These are phyloP conservation scores for Drosophila takahashii DNA, from an alignment of 1,140 invertebrate species.

Conservation along the genomic window DNA sequence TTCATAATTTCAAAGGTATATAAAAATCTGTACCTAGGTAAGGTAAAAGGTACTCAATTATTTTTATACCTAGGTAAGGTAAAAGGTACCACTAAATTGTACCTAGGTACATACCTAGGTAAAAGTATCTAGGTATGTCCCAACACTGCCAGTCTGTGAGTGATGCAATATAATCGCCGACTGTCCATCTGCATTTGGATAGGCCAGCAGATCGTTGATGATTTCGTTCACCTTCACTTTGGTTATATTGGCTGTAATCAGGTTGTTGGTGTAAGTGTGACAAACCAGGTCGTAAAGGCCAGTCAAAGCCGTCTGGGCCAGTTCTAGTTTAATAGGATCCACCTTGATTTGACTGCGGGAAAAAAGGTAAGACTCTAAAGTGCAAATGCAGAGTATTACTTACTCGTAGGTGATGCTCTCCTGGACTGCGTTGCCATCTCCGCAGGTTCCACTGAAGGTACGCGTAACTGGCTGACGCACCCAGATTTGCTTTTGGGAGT, in stretches of 20 bases:
- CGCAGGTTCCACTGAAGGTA: constrained; percentile 87
- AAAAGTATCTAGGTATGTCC: too few relatives aligned
- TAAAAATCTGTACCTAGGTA: too few relatives aligned
- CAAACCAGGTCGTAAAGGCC: constrained; percentile 69
- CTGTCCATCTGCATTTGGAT: constrained; percentile 66
- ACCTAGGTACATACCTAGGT: too few relatives aligned
- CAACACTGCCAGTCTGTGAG: too few relatives aligned
- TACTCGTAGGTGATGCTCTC: constrained; percentile 88
- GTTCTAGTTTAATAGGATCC: constrained; percentile 66
- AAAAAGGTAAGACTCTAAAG: not conserved
- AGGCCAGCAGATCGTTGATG: constrained; percentile 73
- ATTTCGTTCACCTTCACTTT: constrained; percentile 80
- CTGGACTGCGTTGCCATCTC: constrained; percentile 88
- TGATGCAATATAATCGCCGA: constrained; percentile 38
- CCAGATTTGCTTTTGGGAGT: constrained; percentile 88
- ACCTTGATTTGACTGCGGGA: constrained; percentile 36
- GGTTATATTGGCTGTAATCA: constrained; percentile 83
- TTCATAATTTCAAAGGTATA: too few relatives aligned
- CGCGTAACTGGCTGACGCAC: constrained; percentile 86
- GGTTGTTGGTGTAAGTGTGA: constrained; percentile 85
- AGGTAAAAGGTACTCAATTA: too few relatives aligned
- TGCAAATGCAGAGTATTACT: constrained; percentile 66
- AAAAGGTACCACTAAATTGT: too few relatives aligned
- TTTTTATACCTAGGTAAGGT: too few relatives aligned
- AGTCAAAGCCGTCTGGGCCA: constrained; percentile 39